Percentiles rank a stretch among this genome's conserved stretches.
Evolutionary conservation across 2,888 invertebrate genomes (phyloP).

Genomic region (Belgica antarctica): DNA sequence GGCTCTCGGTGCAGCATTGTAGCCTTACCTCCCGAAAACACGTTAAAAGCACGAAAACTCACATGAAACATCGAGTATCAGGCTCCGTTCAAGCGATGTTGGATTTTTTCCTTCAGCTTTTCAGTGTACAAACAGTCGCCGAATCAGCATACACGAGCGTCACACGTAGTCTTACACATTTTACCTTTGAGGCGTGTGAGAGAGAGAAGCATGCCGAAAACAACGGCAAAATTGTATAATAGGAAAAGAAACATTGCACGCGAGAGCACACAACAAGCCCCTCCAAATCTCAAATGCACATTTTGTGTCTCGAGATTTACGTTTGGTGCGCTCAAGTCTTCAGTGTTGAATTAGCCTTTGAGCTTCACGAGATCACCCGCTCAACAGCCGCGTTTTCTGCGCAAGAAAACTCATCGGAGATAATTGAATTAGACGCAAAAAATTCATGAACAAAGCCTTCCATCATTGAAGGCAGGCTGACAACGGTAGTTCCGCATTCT

Average conservation of each 20-base stretch:
- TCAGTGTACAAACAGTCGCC: not conserved
- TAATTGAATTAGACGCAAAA: too few species aligned
- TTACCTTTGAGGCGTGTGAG: not conserved
- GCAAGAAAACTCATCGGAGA: not conserved
- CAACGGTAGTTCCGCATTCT: too few species aligned
- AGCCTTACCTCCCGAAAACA: constrained; percentile 16
- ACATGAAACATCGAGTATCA: not conserved
- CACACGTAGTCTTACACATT: too few species aligned
- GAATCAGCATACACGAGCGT: not conserved
- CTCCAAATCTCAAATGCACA: not conserved
- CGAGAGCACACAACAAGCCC: not conserved
- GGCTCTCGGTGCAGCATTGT: too few species aligned
- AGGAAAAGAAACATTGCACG: not conserved
- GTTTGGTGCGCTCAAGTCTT: not conserved
- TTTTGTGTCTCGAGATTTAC: too few species aligned
- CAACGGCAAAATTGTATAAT: not conserved
- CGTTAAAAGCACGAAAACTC: not conserved
- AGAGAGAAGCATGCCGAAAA: not conserved
- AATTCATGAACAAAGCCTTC: too few species aligned
- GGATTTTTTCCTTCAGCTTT: not conserved
- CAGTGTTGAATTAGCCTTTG: not conserved
- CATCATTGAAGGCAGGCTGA: too few species aligned
- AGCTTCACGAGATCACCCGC: not conserved
- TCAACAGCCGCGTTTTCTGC: not conserved
- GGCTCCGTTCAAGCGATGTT: not conserved